phyloP scores from a whole-genome alignment of 2,888 invertebrate species.

The Drosophila leonis region DNA sequence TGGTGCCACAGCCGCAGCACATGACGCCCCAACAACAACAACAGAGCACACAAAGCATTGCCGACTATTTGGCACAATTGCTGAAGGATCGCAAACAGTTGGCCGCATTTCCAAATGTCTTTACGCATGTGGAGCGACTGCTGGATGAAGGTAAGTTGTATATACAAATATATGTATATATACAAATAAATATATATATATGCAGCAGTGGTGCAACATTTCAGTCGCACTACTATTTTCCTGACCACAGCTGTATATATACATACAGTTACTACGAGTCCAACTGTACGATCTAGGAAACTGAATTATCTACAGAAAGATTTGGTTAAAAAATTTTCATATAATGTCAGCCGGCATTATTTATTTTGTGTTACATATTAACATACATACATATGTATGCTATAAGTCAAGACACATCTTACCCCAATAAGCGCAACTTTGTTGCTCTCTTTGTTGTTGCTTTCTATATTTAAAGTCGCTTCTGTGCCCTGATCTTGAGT shows the following conservation, averaged over 20 bases:
- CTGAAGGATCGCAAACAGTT: slow-evolving; percentile 99
- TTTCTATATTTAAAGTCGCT: slow-evolving; percentile 55
- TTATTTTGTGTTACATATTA: neutral
- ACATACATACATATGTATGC: neutral
- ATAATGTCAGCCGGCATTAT: neutral
- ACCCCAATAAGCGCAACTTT: slow-evolving; percentile 49
- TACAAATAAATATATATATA: neutral
- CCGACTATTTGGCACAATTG: slow-evolving; percentile 99
- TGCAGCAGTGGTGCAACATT: no score
- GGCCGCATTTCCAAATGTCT: slow-evolving; percentile 99
- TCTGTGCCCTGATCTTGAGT: slow-evolving; percentile 60
- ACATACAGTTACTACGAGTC: neutral
- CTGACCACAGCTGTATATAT: no score
- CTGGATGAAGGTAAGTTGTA: slow-evolving; percentile 96
- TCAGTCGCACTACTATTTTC: no score
- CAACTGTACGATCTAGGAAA: neutral
- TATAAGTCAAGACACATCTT: neutral
- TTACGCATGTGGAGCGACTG: slow-evolving; percentile 99
- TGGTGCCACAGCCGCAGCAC: slow-evolving; percentile 66
- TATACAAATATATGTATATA: neutral
- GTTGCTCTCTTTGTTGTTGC: slow-evolving; percentile 30
- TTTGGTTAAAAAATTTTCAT: neutral
- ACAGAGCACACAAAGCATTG: slow-evolving; percentile 97
- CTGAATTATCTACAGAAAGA: neutral
- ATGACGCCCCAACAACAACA: slow-evolving; percentile 81